Evolutionary conservation across 2,113 vertebrate genomes (phyloP), one percentile per base, ranked within the genome.

Genomic region (Plestiodon gilberti): DNA sequence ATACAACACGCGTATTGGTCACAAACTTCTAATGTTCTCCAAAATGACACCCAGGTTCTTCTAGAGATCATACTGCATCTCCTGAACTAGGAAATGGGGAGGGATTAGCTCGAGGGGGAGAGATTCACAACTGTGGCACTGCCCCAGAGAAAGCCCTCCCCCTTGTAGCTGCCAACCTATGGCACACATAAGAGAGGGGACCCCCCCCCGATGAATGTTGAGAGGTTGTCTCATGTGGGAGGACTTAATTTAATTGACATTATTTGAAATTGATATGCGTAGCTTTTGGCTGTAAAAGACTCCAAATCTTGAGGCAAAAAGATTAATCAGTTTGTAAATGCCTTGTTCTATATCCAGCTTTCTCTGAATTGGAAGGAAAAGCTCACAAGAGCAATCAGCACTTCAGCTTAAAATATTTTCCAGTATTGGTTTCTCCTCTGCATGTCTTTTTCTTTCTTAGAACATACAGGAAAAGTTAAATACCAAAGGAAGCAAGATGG

Each of bases 401-500:
- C 43, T 82, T 59, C 55, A 89, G 3, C 59, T 62, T 90, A 61
- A 91, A 88, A 61, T 40, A 48, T 76, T 61, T 38, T 70, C 81
- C 85, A 33, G 55, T 79, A 55, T 62, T 88, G 43, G 52, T 40
- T 88, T 89, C 89, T 33, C 88, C 4, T 61, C 79, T 90, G 55
- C 84, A 88, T 30, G 18, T 83, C 61, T 88, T 64, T 78, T 13
- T 86, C 87, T 87, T 64, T 80, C 25, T 77, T 70, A 80, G 48
- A 40, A 62, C 79, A 89, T 30, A 1, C 3, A 18, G 88, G 83
- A 84, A 83, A 55, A 52, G 14, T 84, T 85, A 92, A n/a, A 64
- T 86, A 40, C 28, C 62, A 92, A 79, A 87, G 81, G 90, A 89
- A 78, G 38, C 82, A 90, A 74, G 83, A 81, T 28, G 81, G 78